phyloP scores from a whole-genome alignment of 2,797 vertebrate species.

The Tokudaia tokunoshimensis region DNA sequence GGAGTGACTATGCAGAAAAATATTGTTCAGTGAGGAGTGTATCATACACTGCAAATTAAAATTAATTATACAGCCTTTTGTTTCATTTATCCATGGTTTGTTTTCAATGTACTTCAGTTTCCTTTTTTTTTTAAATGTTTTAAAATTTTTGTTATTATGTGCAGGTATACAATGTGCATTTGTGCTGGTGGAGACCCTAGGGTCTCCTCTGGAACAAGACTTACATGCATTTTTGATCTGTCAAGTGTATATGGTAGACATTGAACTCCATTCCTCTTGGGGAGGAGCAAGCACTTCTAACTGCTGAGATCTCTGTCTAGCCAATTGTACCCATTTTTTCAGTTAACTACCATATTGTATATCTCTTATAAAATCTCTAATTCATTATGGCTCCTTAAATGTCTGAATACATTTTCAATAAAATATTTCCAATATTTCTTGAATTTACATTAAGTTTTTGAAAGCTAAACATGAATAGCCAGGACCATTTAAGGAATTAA shows the following conservation, averaged over 20 bases:
- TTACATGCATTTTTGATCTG: not conserved
- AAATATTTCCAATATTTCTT: not conserved
- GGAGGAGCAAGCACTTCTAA: not conserved
- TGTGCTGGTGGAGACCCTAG: not conserved
- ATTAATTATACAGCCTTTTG: not conserved
- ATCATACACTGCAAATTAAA: not conserved
- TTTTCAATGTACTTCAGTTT: not conserved
- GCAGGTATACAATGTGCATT: not conserved
- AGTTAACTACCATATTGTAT: not conserved
- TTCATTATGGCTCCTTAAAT: not conserved
- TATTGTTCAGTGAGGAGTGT: not conserved
- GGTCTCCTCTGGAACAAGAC: not conserved
- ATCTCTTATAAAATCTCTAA: not conserved
- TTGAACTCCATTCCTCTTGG: not conserved
- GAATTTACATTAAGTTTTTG: not conserved
- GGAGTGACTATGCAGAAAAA: too few relatives aligned
- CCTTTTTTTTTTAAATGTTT: too few relatives aligned
- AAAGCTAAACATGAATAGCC: not conserved
- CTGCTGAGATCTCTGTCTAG: not conserved
- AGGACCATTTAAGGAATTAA: not conserved
- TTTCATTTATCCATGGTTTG: not conserved
- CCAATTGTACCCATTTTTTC: not conserved
- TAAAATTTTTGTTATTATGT: not conserved
- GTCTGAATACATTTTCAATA: not conserved
- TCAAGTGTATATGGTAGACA: not conserved